Percentiles rank a stretch among this genome's conserved stretches.
Conservation (phyloP, 2,797 vertebrate species). For the Oreonectes daqikongensis region DNA sequence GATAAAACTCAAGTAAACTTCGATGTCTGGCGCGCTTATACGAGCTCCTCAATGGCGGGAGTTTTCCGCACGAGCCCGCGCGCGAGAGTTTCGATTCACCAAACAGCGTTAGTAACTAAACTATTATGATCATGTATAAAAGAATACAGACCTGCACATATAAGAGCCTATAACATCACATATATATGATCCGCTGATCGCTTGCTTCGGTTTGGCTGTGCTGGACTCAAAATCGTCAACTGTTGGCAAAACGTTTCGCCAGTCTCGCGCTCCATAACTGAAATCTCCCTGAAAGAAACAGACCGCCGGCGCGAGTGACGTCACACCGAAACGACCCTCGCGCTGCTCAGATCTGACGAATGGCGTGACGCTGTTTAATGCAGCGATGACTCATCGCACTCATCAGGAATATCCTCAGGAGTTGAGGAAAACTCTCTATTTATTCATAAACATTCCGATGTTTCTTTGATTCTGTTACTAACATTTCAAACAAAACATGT, state of each 20-base stretch:
- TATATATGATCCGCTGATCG: too few species aligned
- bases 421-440: too few species aligned
- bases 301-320: conserved; percentile 19
- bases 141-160: not conserved
- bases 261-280: not conserved
- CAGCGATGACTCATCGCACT: not conserved
- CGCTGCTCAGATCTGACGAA: not conserved
- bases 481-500: too few species aligned
- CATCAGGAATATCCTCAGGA: too few species aligned
- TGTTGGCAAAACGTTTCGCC: not conserved
- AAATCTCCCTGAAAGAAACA: conserved; percentile 10
- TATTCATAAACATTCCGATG: too few species aligned
- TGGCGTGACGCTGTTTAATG: not conserved
- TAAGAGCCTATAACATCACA: too few species aligned
- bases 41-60: not conserved
- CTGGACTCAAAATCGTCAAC: fast-evolving
- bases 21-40: not conserved
- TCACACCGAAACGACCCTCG: not conserved
- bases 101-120: conserved; percentile 35
- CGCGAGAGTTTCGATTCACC: conserved; percentile 47
- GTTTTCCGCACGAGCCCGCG: not conserved
- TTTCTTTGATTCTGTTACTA: too few species aligned
- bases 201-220: not conserved
- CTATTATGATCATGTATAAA: not conserved
- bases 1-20: not conserved